Percentiles rank a stretch among this genome's conserved stretches.
Conservation (phyloP, 2,113 vertebrate genomes). For the Anolis sagrei region DNA sequence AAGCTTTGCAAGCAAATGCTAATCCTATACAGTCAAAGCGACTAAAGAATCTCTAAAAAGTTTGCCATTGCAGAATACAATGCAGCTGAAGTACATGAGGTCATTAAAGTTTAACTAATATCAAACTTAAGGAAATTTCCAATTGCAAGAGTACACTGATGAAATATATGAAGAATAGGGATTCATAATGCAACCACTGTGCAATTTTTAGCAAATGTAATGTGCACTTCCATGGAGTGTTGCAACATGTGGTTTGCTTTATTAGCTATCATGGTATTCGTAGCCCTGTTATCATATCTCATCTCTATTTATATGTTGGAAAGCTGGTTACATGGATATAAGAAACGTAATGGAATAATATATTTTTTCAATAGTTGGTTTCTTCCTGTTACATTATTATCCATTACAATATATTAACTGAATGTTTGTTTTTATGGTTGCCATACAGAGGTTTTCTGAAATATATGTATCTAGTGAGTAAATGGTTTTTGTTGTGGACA, state of each 20-base stretch:
- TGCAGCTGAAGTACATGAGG: constrained; percentile 46
- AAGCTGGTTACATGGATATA: background rate
- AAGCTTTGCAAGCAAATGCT: constrained; percentile 54
- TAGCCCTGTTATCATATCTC: background rate
- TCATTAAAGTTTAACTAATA: constrained; percentile 50
- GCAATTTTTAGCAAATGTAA: background rate
- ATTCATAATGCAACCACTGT: background rate
- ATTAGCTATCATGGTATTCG: background rate
- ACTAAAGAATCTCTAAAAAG: constrained; percentile 36
- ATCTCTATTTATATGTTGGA: background rate
- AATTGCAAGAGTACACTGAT: background rate
- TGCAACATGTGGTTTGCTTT: background rate
- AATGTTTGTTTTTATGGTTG: no score
- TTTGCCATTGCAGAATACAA: constrained; percentile 30
- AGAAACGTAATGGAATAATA: background rate
- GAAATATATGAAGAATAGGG: constrained; percentile 4
- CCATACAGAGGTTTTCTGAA: no score
- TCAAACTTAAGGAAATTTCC: constrained; percentile 17
- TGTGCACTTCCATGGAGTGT: background rate
- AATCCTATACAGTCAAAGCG: constrained; percentile 49
- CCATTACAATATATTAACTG: background rate
- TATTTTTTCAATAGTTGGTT: background rate
- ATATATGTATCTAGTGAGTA: no score
- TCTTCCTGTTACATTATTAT: background rate
- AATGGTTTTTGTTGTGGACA: no score